Evolutionary conservation across 2,797 vertebrate genomes (phyloP).

Genomic region (Diceros bicornis): DNA sequence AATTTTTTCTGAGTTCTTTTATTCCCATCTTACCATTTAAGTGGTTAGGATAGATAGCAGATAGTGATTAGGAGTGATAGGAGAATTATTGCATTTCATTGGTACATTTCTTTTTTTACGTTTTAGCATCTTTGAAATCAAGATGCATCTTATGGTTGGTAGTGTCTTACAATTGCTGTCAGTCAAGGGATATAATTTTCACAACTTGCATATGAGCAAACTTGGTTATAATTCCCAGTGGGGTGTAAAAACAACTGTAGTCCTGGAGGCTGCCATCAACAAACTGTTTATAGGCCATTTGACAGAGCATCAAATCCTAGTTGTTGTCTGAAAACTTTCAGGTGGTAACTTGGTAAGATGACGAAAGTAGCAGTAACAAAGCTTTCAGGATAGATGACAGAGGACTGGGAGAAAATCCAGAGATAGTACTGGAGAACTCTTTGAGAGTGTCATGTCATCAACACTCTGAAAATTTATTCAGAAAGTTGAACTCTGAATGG

Average conservation of each 20-base stretch:
- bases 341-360: background rate
- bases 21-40: background rate
- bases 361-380: background rate
- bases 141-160: background rate
- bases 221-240: background rate
- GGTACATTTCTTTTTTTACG: background rate
- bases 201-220: background rate
- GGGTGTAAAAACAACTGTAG: background rate
- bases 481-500: conserved; percentile 6
- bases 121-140: conserved; percentile 18
- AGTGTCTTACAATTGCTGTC: background rate
- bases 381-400: background rate
- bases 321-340: conserved; percentile 5
- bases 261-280: background rate
- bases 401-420: background rate
- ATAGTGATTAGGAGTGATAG: background rate
- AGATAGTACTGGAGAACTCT: background rate
- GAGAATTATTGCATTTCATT: background rate
- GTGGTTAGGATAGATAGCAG: background rate
- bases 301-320: background rate
- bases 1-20: background rate
- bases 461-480: background rate
- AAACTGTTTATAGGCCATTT: background rate
- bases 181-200: background rate
- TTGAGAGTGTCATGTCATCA: background rate